These are phyloP conservation scores for Trichomycterus rosablanca DNA, from an alignment of 2,113 vertebrate genomes.

Conservation along the genomic window DNA sequence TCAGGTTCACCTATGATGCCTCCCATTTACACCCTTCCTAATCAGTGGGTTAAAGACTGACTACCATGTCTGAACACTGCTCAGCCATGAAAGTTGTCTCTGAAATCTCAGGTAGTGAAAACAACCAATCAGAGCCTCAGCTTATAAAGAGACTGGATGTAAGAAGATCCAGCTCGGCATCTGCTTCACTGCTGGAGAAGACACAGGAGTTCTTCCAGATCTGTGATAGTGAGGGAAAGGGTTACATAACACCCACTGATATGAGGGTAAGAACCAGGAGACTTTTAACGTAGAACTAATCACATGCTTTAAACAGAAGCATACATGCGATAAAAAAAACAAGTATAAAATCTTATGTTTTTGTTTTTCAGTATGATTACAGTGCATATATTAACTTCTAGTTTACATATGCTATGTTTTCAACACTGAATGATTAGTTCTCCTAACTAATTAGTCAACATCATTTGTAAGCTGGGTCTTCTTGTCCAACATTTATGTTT, in stretches of 20 bases:
- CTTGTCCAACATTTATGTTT: too few relatives aligned
- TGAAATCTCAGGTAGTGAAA: slow-evolving; percentile 47
- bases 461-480: too few relatives aligned
- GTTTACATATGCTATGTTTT: too few relatives aligned
- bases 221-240: slow-evolving; percentile 84
- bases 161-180: slow-evolving; percentile 48
- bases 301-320: too few relatives aligned
- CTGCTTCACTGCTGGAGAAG: slow-evolving; percentile 68
- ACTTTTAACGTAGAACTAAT: too few relatives aligned
- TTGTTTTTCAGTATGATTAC: too few relatives aligned
- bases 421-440: too few relatives aligned
- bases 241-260: slow-evolving; percentile 78
- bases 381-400: too few relatives aligned
- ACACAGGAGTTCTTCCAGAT: slow-evolving; percentile 86
- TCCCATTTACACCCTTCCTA: neutral
- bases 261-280: slow-evolving; percentile 75
- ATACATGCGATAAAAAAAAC: too few relatives aligned
- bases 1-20: neutral
- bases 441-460: too few relatives aligned
- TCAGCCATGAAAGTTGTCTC: neutral
- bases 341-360: too few relatives aligned
- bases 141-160: slow-evolving; percentile 25
- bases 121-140: slow-evolving; percentile 32
- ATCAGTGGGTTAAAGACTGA: neutral
- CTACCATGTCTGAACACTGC: slow-evolving; percentile 42